These are phyloP conservation scores for Neopipo cinnamomea DNA, from an alignment of 2,113 vertebrate genomes.

Conservation along the genomic window DNA sequence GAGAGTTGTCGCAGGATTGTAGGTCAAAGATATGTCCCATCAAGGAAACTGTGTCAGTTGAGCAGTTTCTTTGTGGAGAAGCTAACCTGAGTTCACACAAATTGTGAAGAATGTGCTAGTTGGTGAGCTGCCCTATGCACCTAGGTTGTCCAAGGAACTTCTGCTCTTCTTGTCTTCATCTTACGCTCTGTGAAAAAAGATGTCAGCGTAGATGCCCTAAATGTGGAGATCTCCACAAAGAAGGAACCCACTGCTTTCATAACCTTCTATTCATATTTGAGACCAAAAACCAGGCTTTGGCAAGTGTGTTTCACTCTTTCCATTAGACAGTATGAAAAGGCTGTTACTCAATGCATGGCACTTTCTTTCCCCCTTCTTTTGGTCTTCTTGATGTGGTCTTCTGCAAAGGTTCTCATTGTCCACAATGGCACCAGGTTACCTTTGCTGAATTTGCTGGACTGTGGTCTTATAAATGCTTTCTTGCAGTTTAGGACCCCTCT, in stretches of 20 bases:
- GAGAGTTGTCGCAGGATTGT: neutral
- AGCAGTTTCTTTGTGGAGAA: neutral
- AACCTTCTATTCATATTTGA: accelerated
- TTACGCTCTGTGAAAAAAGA: neutral
- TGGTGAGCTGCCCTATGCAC: neutral
- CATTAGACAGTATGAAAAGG: neutral
- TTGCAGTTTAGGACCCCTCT: neutral
- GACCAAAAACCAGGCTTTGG: neutral
- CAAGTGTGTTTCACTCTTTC: neutral
- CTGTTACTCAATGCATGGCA: neutral
- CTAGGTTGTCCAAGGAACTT: neutral
- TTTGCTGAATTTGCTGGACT: neutral
- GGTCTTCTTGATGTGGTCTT: neutral
- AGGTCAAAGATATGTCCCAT: neutral
- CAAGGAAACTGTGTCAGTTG: neutral
- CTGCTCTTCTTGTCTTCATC: neutral
- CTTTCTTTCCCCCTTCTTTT: neutral
- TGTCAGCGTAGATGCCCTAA: too few relatives aligned
- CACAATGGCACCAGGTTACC: accelerated
- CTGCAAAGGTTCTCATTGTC: neutral
- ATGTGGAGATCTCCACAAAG: neutral
- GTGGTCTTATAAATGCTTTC: neutral
- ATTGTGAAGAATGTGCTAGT: neutral
- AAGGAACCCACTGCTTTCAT: neutral
- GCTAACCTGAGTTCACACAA: neutral